phyloP scores from a whole-genome alignment of 2,888 invertebrate genomes.

The Macaria notata region DNA sequence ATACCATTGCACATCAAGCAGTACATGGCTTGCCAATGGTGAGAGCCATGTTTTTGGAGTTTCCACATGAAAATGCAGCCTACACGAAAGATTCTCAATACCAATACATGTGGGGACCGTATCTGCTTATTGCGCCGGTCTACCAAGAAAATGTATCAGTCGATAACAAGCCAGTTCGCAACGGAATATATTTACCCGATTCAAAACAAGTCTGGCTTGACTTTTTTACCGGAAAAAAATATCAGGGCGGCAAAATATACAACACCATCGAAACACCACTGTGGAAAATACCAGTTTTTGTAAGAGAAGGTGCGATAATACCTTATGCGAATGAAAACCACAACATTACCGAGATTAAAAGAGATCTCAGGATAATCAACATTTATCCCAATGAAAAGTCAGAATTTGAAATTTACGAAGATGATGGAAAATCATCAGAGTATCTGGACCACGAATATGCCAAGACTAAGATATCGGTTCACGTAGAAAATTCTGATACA shows the following conservation, averaged over 20 bases:
- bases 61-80: conserved; percentile 53
- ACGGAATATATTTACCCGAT: conserved; percentile 64
- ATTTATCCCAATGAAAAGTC: conserved; percentile 61
- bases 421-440: conserved; percentile 62
- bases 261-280: conserved; percentile 59
- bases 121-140: conserved; percentile 67
- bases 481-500: conserved; percentile 47
- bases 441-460: conserved; percentile 55
- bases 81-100: conserved; percentile 69
- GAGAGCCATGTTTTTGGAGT: conserved; percentile 73
- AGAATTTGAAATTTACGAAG: conserved; percentile 63
- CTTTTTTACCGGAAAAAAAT: conserved; percentile 66
- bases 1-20: conserved; percentile 61
- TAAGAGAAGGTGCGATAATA: conserved; percentile 69
- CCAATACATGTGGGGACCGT: conserved; percentile 77
- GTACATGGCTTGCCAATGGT: conserved; percentile 65
- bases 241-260: conserved; percentile 66
- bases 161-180: conserved; percentile 45
- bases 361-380: conserved; percentile 55
- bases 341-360: conserved; percentile 61
- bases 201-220: conserved; percentile 67
- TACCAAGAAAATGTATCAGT: conserved; percentile 43
- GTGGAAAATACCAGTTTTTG: conserved; percentile 71
- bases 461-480: conserved; percentile 50
- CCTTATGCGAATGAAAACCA: conserved; percentile 70